Conservation (phyloP, 2,888 invertebrate species). For the Athrips mouffetella region DNA sequence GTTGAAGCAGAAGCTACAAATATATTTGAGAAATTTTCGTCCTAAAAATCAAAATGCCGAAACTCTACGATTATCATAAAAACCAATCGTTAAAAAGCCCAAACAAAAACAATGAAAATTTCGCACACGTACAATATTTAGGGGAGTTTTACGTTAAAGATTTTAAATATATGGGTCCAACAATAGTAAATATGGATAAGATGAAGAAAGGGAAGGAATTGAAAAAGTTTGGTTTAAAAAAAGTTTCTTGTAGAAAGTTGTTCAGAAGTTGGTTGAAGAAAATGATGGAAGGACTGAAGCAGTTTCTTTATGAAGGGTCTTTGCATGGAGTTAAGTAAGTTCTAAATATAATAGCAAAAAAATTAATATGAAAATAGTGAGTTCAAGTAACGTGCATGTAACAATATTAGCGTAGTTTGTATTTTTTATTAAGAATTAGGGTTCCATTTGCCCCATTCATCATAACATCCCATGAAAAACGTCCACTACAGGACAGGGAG, state of each 20-base stretch:
- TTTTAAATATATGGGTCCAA: conserved; percentile 57
- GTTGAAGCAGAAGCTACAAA: too few relatives aligned
- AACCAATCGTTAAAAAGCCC: too few relatives aligned
- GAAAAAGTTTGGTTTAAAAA: conserved; percentile 15
- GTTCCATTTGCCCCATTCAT: too few relatives aligned
- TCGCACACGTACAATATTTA: conserved; percentile 38
- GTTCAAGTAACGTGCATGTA: too few relatives aligned
- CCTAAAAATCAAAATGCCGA: too few relatives aligned
- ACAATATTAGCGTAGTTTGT: too few relatives aligned
- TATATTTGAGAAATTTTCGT: too few relatives aligned
- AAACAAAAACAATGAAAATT: conserved; percentile 31
- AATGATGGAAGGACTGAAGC: conserved; percentile 57
- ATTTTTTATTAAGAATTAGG: too few relatives aligned
- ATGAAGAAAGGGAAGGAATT: conserved; percentile 22
- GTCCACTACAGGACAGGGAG: too few relatives aligned
- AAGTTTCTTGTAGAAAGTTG: conserved; percentile 30
- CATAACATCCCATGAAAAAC: too few relatives aligned
- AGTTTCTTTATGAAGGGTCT: conserved; percentile 66
- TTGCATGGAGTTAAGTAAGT: conserved; percentile 71
- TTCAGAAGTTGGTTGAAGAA: conserved; percentile 50
- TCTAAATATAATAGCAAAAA: not conserved
- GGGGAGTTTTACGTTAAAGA: conserved; percentile 61
- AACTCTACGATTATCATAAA: too few relatives aligned
- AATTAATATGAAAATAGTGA: too few relatives aligned
- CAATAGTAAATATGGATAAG: conserved; percentile 8